Evolutionary conservation across 1,140 invertebrate species (phyloP).

Genomic region (Drosophila malerkotliana): DNA sequence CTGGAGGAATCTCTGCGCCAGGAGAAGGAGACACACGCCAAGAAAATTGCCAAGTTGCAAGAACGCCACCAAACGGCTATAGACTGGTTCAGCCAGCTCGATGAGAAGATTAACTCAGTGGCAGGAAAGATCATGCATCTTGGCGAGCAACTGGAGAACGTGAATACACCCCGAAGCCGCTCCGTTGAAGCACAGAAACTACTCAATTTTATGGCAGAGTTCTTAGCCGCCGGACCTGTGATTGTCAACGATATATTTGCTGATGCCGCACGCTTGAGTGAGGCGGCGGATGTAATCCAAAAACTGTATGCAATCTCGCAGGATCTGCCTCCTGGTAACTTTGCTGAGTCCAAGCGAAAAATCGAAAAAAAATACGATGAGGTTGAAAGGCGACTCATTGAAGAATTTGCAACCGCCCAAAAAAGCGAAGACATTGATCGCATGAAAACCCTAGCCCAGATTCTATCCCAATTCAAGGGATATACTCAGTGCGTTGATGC

Average conservation of each 20-base stretch:
- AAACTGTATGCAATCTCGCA: slow-evolving; percentile 98
- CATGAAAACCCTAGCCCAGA: slow-evolving; percentile 97
- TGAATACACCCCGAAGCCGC: slow-evolving; percentile 96
- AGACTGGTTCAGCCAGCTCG: slow-evolving; percentile 95
- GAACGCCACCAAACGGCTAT: slow-evolving; percentile 92
- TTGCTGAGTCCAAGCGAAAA: slow-evolving; percentile 94
- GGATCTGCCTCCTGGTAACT: slow-evolving; percentile 94
- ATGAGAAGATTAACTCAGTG: slow-evolving; percentile 98
- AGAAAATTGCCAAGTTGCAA: slow-evolving; percentile 92
- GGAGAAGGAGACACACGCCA: slow-evolving; percentile 93
- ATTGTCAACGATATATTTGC: slow-evolving; percentile 94
- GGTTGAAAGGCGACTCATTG: slow-evolving; percentile 96
- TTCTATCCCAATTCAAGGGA: slow-evolving; percentile 97
- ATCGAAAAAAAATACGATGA: slow-evolving; percentile 97
- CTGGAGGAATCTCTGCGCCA: slow-evolving; percentile 93
- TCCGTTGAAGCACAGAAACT: slow-evolving; percentile 97
- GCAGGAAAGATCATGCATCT: slow-evolving; percentile 98
- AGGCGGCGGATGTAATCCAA: slow-evolving; percentile 99
- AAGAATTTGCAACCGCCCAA: slow-evolving; percentile 96
- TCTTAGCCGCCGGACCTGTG: slow-evolving; percentile 92
- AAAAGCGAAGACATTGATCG: slow-evolving; percentile 91
- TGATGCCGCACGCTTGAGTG: slow-evolving; percentile 94
- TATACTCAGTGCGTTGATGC: slow-evolving; percentile 98
- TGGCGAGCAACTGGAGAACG: slow-evolving; percentile 98
- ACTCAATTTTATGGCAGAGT: slow-evolving; percentile 97